Evolutionary conservation across 2,113 vertebrate species (phyloP).

Genomic region (Lophotis ruficrista): DNA sequence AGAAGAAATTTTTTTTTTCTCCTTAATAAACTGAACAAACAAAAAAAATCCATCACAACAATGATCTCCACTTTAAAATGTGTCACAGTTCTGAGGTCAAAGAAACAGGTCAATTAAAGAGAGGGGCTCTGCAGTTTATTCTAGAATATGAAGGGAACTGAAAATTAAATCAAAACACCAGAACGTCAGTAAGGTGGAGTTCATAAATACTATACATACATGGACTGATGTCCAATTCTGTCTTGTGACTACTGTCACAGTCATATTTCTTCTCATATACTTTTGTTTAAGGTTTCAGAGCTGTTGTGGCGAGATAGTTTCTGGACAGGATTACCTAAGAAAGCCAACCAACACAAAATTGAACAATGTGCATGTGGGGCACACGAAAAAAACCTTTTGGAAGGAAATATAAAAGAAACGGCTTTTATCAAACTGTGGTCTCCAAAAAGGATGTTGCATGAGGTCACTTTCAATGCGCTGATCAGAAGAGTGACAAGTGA

Average conservation of each 20-base stretch:
- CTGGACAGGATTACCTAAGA: neutral
- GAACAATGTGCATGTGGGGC: neutral
- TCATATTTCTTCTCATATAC: neutral
- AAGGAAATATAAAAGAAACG: neutral
- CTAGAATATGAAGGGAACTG: neutral
- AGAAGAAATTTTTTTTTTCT: neutral
- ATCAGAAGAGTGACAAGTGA: neutral
- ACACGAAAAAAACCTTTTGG: neutral
- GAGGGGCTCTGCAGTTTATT: neutral
- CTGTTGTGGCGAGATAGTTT: neutral
- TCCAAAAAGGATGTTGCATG: neutral
- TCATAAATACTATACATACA: neutral
- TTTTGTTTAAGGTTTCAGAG: neutral
- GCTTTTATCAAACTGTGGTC: neutral
- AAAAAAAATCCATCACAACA: neutral
- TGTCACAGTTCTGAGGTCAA: neutral
- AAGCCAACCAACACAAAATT: neutral
- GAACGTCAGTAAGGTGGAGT: neutral
- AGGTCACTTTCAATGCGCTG: neutral
- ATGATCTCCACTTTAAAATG: neutral
- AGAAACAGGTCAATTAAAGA: neutral
- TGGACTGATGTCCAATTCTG: neutral
- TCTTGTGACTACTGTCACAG: neutral
- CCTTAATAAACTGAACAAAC: neutral
- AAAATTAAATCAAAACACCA: neutral